A percentile compares a stretch with the other conserved stretches of the same genome.
Conservation (phyloP, 2,888 invertebrate genomes). For the Oligia strigilis region DNA sequence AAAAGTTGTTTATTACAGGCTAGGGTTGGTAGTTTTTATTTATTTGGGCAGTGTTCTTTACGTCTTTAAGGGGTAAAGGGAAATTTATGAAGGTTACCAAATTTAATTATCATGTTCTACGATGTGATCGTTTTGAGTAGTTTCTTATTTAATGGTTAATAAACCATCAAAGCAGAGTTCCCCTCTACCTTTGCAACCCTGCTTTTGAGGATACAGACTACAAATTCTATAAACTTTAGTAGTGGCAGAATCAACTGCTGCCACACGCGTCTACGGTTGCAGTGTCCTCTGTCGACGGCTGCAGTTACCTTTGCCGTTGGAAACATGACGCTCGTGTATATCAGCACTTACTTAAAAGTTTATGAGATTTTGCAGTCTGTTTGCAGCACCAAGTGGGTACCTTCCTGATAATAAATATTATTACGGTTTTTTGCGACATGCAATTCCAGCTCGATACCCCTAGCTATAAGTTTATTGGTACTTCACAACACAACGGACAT, state of each 20-base stretch:
- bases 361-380: background rate
- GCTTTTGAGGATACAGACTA: background rate
- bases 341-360: background rate
- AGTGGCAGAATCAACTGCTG: background rate
- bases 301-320: background rate
- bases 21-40: slow-evolving; percentile 82
- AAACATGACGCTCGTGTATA: background rate
- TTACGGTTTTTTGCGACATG: background rate
- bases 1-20: slow-evolving; percentile 88
- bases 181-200: background rate
- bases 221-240: background rate
- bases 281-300: background rate
- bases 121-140: background rate
- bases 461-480: slow-evolving; percentile 79
- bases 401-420: background rate
- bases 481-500: slow-evolving; percentile 77
- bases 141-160: background rate
- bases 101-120: background rate
- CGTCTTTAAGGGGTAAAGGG: background rate
- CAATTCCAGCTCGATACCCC: slow-evolving; percentile 16
- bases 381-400: background rate
- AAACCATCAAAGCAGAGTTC: background rate
- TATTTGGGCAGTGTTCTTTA: slow-evolving; percentile 49
- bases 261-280: background rate
- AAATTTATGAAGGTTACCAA: slow-evolving; percentile 1